Conservation (phyloP, 2,113 vertebrate genomes). For the Cyphomyrus discorhynchus region DNA sequence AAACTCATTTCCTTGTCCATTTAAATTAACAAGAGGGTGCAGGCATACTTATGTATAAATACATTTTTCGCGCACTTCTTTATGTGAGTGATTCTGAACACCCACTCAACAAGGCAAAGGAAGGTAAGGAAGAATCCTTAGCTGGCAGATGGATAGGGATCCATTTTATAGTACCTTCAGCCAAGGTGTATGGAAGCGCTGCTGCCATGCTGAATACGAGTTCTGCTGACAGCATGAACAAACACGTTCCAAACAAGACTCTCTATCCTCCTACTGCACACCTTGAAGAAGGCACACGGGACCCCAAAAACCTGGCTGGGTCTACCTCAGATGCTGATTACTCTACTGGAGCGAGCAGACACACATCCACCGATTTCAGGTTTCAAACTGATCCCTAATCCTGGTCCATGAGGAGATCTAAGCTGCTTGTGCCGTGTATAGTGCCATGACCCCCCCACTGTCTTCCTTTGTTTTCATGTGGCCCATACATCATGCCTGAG, state of each 20-base stretch:
- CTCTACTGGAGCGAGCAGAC: neutral
- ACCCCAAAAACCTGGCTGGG: neutral
- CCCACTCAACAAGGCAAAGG: neutral
- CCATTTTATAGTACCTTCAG: neutral
- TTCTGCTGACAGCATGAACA: neutral
- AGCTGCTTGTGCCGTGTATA: neutral
- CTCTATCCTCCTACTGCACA: neutral
- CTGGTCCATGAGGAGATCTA: neutral
- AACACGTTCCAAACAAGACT: neutral
- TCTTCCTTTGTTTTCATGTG: neutral
- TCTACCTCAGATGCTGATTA: neutral
- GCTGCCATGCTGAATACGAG: neutral
- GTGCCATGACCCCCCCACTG: neutral
- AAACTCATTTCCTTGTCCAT: neutral
- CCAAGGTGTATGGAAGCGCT: neutral
- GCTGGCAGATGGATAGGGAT: neutral
- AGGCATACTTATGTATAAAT: neutral
- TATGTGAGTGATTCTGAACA: neutral
- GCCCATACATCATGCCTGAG: neutral
- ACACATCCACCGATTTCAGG: neutral
- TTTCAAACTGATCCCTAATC: neutral
- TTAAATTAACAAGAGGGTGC: neutral
- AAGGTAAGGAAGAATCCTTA: neutral
- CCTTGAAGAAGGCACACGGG: neutral
- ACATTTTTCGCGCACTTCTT: neutral